These are phyloP conservation scores for Phalacrocorax pelagicus DNA, from an alignment of 2,113 vertebrate genomes.

Conservation along the genomic window DNA sequence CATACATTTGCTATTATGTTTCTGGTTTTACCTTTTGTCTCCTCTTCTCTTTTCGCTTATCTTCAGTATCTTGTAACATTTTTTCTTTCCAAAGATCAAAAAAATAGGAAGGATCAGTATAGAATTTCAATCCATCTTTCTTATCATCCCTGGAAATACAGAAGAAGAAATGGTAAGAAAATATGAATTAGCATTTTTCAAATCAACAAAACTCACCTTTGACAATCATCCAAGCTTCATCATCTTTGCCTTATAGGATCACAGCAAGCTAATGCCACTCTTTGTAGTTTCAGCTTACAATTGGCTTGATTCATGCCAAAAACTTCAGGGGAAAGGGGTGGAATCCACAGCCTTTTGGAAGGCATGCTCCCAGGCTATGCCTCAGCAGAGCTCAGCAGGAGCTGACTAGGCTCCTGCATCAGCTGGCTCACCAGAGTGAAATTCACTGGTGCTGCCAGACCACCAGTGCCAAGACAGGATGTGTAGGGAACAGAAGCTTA, in stretches of 20 bases:
- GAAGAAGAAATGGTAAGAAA: not conserved
- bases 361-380: not conserved
- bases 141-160: conserved; percentile 87
- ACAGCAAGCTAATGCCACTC: not conserved
- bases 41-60: conserved; percentile 94
- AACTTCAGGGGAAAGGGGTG: not conserved
- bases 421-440: not conserved
- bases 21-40: conserved; percentile 79
- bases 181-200: not conserved
- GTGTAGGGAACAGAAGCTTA: not conserved
- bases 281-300: not conserved
- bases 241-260: not conserved
- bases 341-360: not conserved
- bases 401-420: not conserved
- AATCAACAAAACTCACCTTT: not conserved
- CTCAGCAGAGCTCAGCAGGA: not conserved
- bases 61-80: conserved; percentile 98
- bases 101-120: conserved; percentile 98
- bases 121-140: conserved; percentile 96
- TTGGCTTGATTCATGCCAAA: not conserved
- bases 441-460: not conserved
- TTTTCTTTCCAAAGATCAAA: conserved; percentile 99
- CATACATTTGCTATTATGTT: not conserved
- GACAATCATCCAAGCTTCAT: not conserved
- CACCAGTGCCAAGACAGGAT: not conserved